Evolutionary conservation across 2,888 invertebrate genomes (phyloP).

Genomic region (Leptinotarsa rubiginosa): DNA sequence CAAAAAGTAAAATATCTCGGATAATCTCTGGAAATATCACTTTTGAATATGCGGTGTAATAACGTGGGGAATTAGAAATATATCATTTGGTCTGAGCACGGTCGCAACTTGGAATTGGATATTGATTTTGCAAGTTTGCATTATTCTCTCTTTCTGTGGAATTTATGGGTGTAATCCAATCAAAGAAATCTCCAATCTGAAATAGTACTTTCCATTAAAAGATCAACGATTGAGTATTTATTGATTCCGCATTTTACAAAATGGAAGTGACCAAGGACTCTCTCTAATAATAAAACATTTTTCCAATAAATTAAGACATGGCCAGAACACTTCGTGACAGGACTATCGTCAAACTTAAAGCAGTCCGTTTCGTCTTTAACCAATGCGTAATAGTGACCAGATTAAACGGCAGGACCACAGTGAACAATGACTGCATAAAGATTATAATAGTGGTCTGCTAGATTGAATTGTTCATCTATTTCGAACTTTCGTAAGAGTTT

Average conservation of each 20-base stretch:
- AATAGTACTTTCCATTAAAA: not conserved
- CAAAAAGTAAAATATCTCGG: conserved; percentile 25
- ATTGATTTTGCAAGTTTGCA: conserved; percentile 30
- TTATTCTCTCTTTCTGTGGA: conserved; percentile 16
- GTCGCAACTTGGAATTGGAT: conserved; percentile 11
- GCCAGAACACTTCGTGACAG: too few relatives aligned
- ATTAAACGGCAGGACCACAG: too few relatives aligned
- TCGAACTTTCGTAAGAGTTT: too few relatives aligned
- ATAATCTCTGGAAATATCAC: conserved; percentile 23
- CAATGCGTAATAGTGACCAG: too few relatives aligned
- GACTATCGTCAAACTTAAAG: too few relatives aligned
- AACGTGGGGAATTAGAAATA: conserved; percentile 28
- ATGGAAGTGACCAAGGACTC: too few relatives aligned
- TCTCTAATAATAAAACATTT: too few relatives aligned
- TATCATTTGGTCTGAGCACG: conserved; percentile 12
- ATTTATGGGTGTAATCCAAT: conserved; percentile 11
- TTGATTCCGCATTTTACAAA: not conserved
- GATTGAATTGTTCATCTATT: too few relatives aligned
- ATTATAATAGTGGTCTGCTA: too few relatives aligned
- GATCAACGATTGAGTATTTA: conserved; percentile 1
- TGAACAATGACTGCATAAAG: too few relatives aligned
- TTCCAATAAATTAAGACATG: too few relatives aligned
- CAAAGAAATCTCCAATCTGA: not conserved
- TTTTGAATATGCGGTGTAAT: conserved; percentile 18
- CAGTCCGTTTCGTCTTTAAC: too few relatives aligned